Conservation (phyloP, 2,888 invertebrate genomes). For the Watsonalla binaria region DNA sequence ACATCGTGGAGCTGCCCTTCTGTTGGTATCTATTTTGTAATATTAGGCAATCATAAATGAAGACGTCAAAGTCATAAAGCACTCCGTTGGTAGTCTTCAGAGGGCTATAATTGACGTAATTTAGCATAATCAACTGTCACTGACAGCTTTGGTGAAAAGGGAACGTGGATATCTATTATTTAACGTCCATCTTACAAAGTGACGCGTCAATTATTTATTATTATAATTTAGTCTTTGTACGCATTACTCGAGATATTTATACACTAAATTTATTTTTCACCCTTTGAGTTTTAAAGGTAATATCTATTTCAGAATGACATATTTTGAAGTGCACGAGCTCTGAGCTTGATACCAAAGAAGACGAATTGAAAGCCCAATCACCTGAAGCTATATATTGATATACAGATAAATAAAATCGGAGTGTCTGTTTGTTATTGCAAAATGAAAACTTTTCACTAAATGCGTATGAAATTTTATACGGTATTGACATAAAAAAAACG, state of each 20-base stretch:
- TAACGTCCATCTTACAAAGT: constrained; percentile 31
- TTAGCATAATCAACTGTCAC: constrained; percentile 42
- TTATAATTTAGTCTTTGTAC: neutral
- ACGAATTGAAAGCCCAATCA: too few relatives aligned
- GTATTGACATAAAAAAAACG: too few relatives aligned
- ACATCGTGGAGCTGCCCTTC: too few relatives aligned
- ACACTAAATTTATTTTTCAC: neutral
- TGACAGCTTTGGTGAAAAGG: constrained; percentile 19
- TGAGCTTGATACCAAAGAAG: too few relatives aligned
- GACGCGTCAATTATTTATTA: constrained; percentile 1
- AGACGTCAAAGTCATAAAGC: neutral
- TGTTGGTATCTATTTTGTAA: too few relatives aligned
- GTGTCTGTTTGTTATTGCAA: too few relatives aligned
- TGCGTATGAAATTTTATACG: too few relatives aligned
- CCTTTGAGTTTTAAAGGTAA: neutral
- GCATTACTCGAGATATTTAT: neutral
- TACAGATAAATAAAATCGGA: too few relatives aligned
- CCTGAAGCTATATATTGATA: too few relatives aligned
- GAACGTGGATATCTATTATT: constrained; percentile 36
- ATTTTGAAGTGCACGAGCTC: too few relatives aligned
- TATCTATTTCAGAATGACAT: too few relatives aligned
- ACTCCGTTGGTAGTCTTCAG: constrained; percentile 17
- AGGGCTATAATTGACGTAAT: constrained; percentile 36
- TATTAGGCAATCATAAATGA: neutral
- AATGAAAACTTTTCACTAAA: too few relatives aligned